Evolutionary conservation across 2,888 invertebrate genomes (phyloP), one percentile per base, ranked within the genome.

Genomic region (Aphidius colemani): DNA sequence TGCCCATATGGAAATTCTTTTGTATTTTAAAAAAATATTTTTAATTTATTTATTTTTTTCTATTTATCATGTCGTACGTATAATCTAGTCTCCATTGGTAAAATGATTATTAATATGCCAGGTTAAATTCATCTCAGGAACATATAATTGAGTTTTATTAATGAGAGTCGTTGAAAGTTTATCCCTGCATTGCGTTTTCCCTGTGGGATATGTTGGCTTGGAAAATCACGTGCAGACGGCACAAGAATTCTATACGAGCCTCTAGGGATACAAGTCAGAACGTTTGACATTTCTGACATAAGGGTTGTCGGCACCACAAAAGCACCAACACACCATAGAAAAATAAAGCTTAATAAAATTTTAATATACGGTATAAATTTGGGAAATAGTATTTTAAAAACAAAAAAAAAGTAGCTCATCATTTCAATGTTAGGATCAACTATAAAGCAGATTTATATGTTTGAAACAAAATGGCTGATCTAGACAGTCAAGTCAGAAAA

Each of bases 281-380:
- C 49, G 49, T 63, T 63, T 63, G 62, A 63, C 57, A 63, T 63
- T 63, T 63, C 51, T 40, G 45, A 57, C 51, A 57, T 57, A 57
- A 63, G 57, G 57, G 51, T 45, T 63, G 62, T 57, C 50, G 57
- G 57, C 57, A 39, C 49, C 50, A 58, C 43, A 49, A 53, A 44
- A 11, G 30, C 40, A 30, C 39, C 50, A 30, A 18, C 13, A 18
- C 13, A 18, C 2, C 2, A 18, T 18, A 18, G 1, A 18, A 18
- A 18, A 18, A 18, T 18, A 18, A 18, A 18, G 13, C 13, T 18
- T 18, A 18, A 18, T 18, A 18, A 18, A 18, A 18, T 18, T 18
- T 18, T 18, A 18, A 18, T 18, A 18, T 18, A 2, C 1, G 13
- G 13, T 1, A 18, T 18, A 18, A 18, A 2, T 18, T 2, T 18